Conservation (phyloP, 2,888 invertebrate species). For the Lycocerus yunnanus region DNA sequence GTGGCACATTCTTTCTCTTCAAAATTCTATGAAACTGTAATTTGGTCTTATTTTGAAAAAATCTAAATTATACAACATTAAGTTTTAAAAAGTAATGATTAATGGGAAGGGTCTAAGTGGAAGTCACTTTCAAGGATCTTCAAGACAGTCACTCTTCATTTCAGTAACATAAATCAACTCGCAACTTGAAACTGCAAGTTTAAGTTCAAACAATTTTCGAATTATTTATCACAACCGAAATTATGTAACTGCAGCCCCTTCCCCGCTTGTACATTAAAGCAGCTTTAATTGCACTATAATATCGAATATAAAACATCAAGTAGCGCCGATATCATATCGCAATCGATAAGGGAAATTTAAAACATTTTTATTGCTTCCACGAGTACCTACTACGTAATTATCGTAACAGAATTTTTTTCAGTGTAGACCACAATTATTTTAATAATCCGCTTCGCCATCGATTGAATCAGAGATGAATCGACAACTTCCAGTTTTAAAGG, state of each 20-base stretch:
- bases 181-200: background rate
- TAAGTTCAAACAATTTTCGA: too few species aligned
- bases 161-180: background rate
- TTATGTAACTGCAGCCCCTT: background rate
- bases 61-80: background rate
- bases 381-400: too few species aligned
- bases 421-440: background rate
- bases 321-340: background rate
- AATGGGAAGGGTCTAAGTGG: background rate
- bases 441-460: background rate
- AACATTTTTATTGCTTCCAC: too few species aligned
- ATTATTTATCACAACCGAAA: too few species aligned
- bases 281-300: too few species aligned
- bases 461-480: background rate
- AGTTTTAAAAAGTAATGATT: background rate
- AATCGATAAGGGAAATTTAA: background rate
- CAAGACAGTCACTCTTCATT: background rate
- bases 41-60: background rate
- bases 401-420: too few species aligned
- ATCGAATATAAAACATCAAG: background rate
- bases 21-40: background rate
- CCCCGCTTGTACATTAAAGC: background rate
- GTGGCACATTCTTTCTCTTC: background rate
- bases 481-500: background rate
- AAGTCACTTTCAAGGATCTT: background rate